phyloP scores from a whole-genome alignment of 2,888 invertebrate genomes.

The Dromius quadrimaculatus region DNA sequence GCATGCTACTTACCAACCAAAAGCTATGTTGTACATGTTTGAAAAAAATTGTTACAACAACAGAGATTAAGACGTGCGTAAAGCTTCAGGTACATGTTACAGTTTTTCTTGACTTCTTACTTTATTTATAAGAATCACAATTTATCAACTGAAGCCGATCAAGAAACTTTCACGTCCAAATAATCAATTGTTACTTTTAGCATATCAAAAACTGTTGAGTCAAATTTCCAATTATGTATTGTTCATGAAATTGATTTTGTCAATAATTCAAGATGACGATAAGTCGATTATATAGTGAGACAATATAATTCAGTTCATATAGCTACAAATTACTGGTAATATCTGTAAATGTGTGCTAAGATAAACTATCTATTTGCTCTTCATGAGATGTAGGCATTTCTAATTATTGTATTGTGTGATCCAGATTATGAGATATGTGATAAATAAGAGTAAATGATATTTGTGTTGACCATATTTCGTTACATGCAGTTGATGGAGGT shows the following conservation, averaged over 20 bases:
- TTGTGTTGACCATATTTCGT: background rate
- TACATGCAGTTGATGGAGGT: background rate
- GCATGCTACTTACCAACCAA: slow-evolving; percentile 27
- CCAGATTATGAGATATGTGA: background rate
- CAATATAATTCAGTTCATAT: slow-evolving; percentile 19
- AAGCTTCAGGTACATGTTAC: too few species aligned
- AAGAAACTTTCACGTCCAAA: too few species aligned
- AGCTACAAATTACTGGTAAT: slow-evolving; percentile 4
- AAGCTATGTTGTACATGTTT: slow-evolving; percentile 30
- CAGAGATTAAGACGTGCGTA: slow-evolving; percentile 25
- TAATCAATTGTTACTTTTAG: too few species aligned
- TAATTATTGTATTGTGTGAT: background rate
- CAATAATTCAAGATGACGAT: too few species aligned
- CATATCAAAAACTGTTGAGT: too few species aligned
- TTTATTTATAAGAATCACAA: too few species aligned
- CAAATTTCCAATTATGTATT: too few species aligned
- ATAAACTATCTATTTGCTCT: slow-evolving; percentile 16
- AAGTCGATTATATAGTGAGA: background rate
- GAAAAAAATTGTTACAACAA: slow-evolving; percentile 30
- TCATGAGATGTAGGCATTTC: background rate
- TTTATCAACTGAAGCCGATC: too few species aligned
- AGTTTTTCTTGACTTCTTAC: too few species aligned
- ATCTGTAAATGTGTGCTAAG: background rate
- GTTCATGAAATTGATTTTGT: too few species aligned
- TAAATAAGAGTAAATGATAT: background rate